Base-by-base conservation (phyloP, 2,797 vertebrate species). In the Mycteria americana region DNA sequence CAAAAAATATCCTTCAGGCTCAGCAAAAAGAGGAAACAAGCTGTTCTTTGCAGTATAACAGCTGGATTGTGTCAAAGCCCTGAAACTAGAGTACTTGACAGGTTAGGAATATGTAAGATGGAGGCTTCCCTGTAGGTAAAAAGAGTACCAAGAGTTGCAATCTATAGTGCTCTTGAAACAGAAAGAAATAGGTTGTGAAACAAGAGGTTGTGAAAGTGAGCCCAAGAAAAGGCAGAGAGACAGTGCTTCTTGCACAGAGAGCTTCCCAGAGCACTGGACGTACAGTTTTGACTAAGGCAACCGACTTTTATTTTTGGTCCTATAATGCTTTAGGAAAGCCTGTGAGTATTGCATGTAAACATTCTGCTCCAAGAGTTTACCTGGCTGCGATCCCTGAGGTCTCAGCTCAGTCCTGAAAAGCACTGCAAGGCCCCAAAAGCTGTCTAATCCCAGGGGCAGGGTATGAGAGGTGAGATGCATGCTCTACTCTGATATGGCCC, bases 11-110 rank as follows among this genome's bases (percentile, higher is more conserved):
- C 76, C 62, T 88, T 76, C 62, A 94, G 69, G 46, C 83, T 94
- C 93, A 95, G 79, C 62, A 90, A 90, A 96, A 95, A 72, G 22
- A 86, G 43, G n/a, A 95, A 95, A 80, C 76, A 94, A 88, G 62
- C 83, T 93, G 83, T 95, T 97, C 50, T 92, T 84, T 92, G 62
- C 62, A 88, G 22, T 43, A 43, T 90, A 95, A 78, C 88, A 95
- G 46, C 74, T 94, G 79, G 83, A 93, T 90, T 84, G 33, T 90
- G 69, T 86, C 88, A 94, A 84, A 93, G 56, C 64, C 53, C 60
- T 87, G 65, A 88, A 95, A 93, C 35, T 60, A 88, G 51, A 91
- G 59, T 78, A 88, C 30, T 78, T 94, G 85, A 85, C 77, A 86
- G 59, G 37, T 74, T 84, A 56, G n/a, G 69, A 75, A 78, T 51